Conservation (phyloP, 2,888 invertebrate genomes). For the Eucera pruinosa region DNA sequence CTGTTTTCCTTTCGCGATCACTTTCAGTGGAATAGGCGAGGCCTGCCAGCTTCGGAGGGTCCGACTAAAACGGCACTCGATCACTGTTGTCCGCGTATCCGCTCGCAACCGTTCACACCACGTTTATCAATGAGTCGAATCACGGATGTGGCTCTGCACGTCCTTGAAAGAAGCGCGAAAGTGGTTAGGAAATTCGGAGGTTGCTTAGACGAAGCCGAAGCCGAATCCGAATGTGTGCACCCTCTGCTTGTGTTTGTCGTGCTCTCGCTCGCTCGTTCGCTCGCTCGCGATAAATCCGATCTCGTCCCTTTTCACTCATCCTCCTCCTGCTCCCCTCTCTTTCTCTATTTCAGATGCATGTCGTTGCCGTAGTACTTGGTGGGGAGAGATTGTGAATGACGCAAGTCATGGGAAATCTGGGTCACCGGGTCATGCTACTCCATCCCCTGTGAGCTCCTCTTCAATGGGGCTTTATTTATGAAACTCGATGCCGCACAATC, state of each 20-base stretch:
- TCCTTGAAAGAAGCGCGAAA: slow-evolving; percentile 68
- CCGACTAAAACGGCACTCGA: slow-evolving; percentile 4
- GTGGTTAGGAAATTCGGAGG: slow-evolving; percentile 46
- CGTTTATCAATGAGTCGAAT: slow-evolving; percentile 36
- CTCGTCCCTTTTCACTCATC: slow-evolving; percentile 30
- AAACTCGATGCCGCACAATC: slow-evolving; percentile 70
- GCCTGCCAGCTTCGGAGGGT: too few species aligned
- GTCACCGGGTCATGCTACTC: slow-evolving; percentile 82
- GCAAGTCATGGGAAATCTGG: slow-evolving; percentile 81
- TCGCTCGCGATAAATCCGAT: slow-evolving; percentile 36
- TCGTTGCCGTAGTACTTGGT: slow-evolving; percentile 62
- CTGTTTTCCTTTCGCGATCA: too few species aligned
- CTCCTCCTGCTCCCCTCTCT: slow-evolving; percentile 36
- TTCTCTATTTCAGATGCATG: slow-evolving; percentile 61
- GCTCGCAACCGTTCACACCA: slow-evolving; percentile 15
- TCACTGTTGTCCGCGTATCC: slow-evolving; percentile 20
- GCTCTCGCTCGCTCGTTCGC: slow-evolving; percentile 20
- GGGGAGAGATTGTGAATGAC: slow-evolving; percentile 83
- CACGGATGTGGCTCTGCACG: slow-evolving; percentile 31
- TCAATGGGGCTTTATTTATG: slow-evolving; percentile 83
- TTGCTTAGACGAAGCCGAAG: slow-evolving; percentile 29
- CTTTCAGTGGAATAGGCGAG: too few species aligned
- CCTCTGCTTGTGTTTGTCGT: slow-evolving; percentile 49
- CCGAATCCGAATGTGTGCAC: too few species aligned
- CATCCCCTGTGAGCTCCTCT: slow-evolving; percentile 75